Evolutionary conservation across 2,888 invertebrate species (phyloP), one percentile per base, ranked within the genome.

Genomic region (Laothoe populi): DNA sequence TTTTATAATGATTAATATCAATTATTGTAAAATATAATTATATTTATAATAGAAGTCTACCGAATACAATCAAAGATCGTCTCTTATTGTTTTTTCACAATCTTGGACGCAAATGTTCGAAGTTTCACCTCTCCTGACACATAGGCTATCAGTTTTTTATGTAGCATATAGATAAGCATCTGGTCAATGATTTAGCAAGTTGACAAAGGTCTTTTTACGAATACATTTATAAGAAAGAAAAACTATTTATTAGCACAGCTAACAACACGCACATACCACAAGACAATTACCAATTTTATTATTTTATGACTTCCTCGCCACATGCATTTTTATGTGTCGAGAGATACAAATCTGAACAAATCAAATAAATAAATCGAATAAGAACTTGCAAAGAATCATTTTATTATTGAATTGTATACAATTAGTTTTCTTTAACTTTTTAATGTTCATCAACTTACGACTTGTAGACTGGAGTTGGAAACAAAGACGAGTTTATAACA

Each of bases 391-490:
- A 31, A 53, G 10, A 7, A 38, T 31, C 4, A 49, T 31, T 16
- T 7, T 13, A 31, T n/a, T 31, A 16, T 16, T 31, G 16, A 31
- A 53, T 19, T 11, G 16, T 16, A n/a, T 48, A n/a, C n/a, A 53
- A 53, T 53, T 53, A 1, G 19, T 11, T 53, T 35, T 5, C 31
- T 19, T 53, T 19, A 35, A 53, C 53, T 35, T 53, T 53, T 35
- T 53, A 53, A 35, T 35, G 31, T 31, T 35, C 16, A 35, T 11
- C 16, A 19, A 19, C 53, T 53, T 11, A 11, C 19, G 19, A 31
- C 16, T 24, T 48, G n/a, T n/a, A n/a, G n/a, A n/a, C n/a, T n/a
- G 16, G 16, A 53, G 53, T 35, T 53, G 5, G 11, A 53, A 10
- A 31, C 35, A 35, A 35, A 35, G 53, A 16, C 49, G 7, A 11